Conservation (phyloP, 2,888 invertebrate genomes). For the Sinohyriopsis cumingii region DNA sequence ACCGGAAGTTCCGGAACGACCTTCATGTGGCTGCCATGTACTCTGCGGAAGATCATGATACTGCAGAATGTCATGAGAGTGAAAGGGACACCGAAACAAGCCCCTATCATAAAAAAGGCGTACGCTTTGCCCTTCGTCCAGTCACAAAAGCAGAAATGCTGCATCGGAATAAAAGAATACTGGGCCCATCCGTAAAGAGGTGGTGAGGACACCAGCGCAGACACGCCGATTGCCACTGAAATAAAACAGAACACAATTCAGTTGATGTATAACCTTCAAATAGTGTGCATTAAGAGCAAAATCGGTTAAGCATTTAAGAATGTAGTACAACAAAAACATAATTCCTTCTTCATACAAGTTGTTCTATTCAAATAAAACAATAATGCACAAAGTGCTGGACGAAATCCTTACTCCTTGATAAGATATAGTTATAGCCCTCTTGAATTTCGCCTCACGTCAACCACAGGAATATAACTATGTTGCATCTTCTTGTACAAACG, state of each 20-base stretch:
- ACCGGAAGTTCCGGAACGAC: constrained; percentile 3
- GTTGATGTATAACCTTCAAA: neutral
- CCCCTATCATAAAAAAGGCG: constrained; percentile 56
- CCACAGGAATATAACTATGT: too few relatives aligned
- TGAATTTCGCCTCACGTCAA: too few relatives aligned
- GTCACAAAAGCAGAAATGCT: constrained; percentile 56
- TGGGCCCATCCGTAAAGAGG: constrained; percentile 55
- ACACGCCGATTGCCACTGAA: constrained; percentile 48
- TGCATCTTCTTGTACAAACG: too few relatives aligned
- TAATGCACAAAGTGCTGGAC: too few relatives aligned
- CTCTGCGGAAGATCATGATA: constrained; percentile 35
- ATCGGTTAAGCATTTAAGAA: too few relatives aligned
- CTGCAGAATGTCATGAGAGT: constrained; percentile 53
- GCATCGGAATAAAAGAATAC: constrained; percentile 45
- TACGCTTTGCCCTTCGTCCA: constrained; percentile 51
- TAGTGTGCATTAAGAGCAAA: too few relatives aligned
- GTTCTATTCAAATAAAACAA: too few relatives aligned
- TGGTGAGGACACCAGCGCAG: constrained; percentile 41
- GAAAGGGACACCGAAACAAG: constrained; percentile 55
- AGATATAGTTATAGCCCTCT: too few relatives aligned
- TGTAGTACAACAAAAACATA: too few relatives aligned
- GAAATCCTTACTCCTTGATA: too few relatives aligned
- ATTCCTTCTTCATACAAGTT: too few relatives aligned
- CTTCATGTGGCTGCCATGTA: constrained; percentile 27
- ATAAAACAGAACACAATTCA: constrained; percentile 5